These are phyloP conservation scores for Caenorhabditis sinica DNA, from an alignment of 2,888 invertebrate genomes.

Conservation along the genomic window DNA sequence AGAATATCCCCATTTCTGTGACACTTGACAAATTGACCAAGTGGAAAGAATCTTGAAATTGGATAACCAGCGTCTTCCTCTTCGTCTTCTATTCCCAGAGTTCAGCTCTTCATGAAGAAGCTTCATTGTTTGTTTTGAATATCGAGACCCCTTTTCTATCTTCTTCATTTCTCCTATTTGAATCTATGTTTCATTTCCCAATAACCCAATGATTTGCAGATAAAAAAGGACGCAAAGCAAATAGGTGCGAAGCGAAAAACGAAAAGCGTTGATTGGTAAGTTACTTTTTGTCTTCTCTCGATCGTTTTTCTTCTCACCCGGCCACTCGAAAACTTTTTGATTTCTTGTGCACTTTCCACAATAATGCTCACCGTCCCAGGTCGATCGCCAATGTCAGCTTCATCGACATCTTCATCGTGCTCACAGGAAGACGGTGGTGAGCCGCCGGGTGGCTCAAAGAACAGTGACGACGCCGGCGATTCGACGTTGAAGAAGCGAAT, in stretches of 20 bases:
- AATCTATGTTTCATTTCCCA: too few relatives aligned
- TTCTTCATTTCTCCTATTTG: too few relatives aligned
- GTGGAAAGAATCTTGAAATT: constrained; percentile 51
- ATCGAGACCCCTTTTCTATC: not conserved
- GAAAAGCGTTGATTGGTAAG: constrained; percentile 41
- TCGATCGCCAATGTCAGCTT: constrained; percentile 58
- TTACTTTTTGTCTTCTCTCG: not conserved
- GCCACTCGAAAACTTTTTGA: constrained; percentile 24
- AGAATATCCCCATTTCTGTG: constrained; percentile 13
- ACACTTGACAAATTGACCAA: constrained; percentile 59
- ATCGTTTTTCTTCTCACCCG: too few relatives aligned
- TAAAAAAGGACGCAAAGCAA: constrained; percentile 52
- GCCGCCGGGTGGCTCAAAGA: constrained; percentile 6
- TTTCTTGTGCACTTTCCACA: not conserved
- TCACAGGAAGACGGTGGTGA: constrained; percentile 53
- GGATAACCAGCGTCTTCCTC: constrained; percentile 36
- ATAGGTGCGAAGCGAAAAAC: constrained; percentile 56
- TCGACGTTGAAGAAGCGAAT: constrained; percentile 56
- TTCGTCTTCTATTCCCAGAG: too few relatives aligned
- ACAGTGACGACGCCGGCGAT: constrained; percentile 28
- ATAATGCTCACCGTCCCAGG: constrained; percentile 41
- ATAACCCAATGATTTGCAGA: constrained; percentile 43
- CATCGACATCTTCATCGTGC: constrained; percentile 62
- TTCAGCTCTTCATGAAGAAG: too few relatives aligned
- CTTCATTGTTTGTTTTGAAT: constrained; percentile 26